phyloP scores from a whole-genome alignment of 2,113 vertebrate genomes.

The Chloroceryle aenea region DNA sequence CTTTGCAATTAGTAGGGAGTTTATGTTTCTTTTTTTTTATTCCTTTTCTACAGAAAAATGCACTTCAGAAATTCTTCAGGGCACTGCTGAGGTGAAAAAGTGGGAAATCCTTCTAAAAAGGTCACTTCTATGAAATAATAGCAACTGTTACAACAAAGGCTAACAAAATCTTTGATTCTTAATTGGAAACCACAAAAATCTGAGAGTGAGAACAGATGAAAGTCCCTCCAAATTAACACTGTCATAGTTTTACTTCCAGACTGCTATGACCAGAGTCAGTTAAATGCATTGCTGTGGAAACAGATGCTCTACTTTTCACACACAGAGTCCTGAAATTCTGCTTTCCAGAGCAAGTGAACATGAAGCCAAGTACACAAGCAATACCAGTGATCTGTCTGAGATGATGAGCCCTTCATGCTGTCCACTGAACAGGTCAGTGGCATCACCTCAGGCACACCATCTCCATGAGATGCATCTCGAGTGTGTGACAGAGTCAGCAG shows the following conservation, averaged over 20 bases:
- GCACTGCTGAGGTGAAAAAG: not conserved
- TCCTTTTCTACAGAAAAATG: not conserved
- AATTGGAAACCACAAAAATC: not conserved
- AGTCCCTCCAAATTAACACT: not conserved
- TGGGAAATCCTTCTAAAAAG: not conserved
- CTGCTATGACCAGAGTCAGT: accelerated
- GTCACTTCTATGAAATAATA: not conserved
- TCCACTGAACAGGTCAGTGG: not conserved
- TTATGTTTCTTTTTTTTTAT: too few species aligned
- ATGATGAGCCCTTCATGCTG: not conserved
- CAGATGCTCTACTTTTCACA: not conserved
- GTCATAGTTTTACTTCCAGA: not conserved
- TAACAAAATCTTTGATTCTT: not conserved
- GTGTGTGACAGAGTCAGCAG: not conserved
- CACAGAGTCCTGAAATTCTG: not conserved
- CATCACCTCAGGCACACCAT: not conserved
- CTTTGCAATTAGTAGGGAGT: not conserved
- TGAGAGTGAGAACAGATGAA: not conserved
- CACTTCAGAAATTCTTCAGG: not conserved
- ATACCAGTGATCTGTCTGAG: not conserved
- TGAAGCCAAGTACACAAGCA: not conserved
- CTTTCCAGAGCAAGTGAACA: accelerated
- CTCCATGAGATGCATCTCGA: not conserved
- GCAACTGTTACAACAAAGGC: not conserved
- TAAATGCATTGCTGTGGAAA: not conserved